Percentiles rank a stretch among this genome's conserved stretches.
phyloP scores from a whole-genome alignment of 2,888 invertebrate genomes.

The Nycteola revayana region DNA sequence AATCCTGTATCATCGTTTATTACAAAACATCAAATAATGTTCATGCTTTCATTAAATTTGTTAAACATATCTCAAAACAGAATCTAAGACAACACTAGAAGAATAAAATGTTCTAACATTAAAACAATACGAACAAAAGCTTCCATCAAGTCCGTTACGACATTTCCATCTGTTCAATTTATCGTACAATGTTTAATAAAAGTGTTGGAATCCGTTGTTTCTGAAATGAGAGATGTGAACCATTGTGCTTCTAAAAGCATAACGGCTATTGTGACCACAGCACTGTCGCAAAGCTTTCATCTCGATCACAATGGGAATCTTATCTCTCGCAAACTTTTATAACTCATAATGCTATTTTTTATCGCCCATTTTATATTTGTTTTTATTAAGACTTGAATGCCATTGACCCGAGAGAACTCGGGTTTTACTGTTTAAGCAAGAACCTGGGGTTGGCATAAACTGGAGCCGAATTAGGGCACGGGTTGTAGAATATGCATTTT shows the following conservation, averaged over 20 bases:
- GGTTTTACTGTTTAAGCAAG: no score
- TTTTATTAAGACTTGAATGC: no score
- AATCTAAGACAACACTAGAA: no score
- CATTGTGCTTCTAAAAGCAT: conserved; percentile 39
- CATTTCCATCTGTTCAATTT: conserved; percentile 67
- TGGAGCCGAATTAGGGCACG: no score
- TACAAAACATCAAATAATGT: no score
- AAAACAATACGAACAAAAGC: conserved; percentile 22
- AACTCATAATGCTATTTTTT: conserved; percentile 33
- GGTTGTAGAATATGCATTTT: no score
- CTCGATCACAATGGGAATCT: conserved; percentile 63
- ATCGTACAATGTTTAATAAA: conserved; percentile 71
- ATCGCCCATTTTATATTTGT: conserved; percentile 67
- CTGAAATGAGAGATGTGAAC: conserved; percentile 62
- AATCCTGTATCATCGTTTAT: no score
- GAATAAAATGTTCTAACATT: no score
- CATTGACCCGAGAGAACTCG: no score
- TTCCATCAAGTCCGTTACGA: conserved; percentile 42
- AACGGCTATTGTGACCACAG: conserved; percentile 50
- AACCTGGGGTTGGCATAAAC: no score
- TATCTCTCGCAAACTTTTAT: conserved; percentile 60
- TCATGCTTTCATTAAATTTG: no score
- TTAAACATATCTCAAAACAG: no score
- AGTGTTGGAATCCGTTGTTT: conserved; percentile 68
- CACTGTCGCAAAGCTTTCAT: conserved; percentile 51